Base-by-base conservation (phyloP, 1,140 invertebrate species). In the Ganaspis sp. region DNA sequence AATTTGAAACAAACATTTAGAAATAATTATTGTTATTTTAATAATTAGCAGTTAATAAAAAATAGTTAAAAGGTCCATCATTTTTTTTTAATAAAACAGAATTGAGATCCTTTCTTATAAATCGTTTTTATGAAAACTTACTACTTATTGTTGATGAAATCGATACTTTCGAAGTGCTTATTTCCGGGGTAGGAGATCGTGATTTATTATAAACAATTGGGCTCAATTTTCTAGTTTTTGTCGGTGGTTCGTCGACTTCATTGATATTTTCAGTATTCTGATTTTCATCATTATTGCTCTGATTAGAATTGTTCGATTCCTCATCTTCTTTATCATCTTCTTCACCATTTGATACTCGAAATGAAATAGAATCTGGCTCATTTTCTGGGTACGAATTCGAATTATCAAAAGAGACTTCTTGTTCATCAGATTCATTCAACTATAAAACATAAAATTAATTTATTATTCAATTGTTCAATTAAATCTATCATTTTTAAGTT, bases 171-270 rank as follows among this genome's bases (percentile, higher is more conserved):
- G 58, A 19, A n/a, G 73, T 71, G 4, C 26, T 74, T 42, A 72
- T 45, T 64, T 85, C 81, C 9, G 86, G 86, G 79, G 83, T 88
- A 6, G 86, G 84, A 5, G 88, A 90, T 45, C 87, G 81, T 70
- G 87, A 87, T 76, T 87, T 82, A 9, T 83, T 88, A 69, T 89
- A 91, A 40, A 91, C 70, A 69, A 91, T 91, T 5, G 90, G 90
- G 75, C 90, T 91, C 5, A 90, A 81, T 87, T 90, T 91, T 80
- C 90, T 85, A 29, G 84, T 89, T 73, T 84, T 88, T 37, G 69
- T 81, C 8, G 77, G 76, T 71, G 74, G 70, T 37, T 85, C 78
- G 34, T 87, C 84, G 54, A 73, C 69, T 23, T 77, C 71, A n/a
- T 83, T 81, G 1, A 84, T 34, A 73, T 87, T 87, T 73, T 89